Conservation (phyloP, 2,113 vertebrate species). For the Eonycteris spelaea region DNA sequence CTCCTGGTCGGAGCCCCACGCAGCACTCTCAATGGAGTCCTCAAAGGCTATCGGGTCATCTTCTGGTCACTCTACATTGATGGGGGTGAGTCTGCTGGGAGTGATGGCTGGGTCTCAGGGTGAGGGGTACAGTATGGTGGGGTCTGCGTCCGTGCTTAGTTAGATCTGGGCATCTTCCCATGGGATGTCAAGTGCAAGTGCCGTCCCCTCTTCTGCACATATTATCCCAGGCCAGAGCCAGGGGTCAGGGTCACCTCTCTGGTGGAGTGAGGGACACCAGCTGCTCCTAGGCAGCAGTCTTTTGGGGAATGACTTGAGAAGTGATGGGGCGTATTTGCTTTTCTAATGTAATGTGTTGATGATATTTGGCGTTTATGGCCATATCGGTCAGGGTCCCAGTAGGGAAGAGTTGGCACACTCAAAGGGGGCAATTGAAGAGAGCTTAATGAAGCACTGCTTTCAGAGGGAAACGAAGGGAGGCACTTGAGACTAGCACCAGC, state of each 20-base stretch:
- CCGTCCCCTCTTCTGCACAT: background rate
- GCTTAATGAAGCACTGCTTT: background rate
- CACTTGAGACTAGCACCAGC: background rate
- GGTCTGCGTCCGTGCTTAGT: background rate
- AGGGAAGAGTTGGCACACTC: background rate
- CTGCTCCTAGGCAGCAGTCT: background rate
- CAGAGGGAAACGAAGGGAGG: fast-evolving
- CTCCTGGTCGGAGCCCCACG: constrained; percentile 97
- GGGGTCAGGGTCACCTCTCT: background rate
- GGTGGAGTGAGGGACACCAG: background rate
- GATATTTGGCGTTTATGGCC: background rate
- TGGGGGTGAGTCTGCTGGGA: constrained; percentile 88
- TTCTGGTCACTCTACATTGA: constrained; percentile 98
- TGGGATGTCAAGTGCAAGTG: fast-evolving
- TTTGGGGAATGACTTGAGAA: background rate
- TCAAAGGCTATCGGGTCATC: constrained; percentile 98
- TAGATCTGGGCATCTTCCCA: background rate
- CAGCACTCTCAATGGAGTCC: constrained; percentile 96
- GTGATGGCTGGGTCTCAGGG: fast-evolving
- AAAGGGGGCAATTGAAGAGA: fast-evolving
- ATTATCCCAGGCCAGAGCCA: background rate
- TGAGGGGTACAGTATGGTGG: fast-evolving
- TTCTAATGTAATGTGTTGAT: background rate
- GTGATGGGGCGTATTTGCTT: background rate
- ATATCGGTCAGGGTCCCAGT: fast-evolving